Evolutionary conservation across 2,113 vertebrate species (phyloP).

Genomic region (Oryzias curvinotus): DNA sequence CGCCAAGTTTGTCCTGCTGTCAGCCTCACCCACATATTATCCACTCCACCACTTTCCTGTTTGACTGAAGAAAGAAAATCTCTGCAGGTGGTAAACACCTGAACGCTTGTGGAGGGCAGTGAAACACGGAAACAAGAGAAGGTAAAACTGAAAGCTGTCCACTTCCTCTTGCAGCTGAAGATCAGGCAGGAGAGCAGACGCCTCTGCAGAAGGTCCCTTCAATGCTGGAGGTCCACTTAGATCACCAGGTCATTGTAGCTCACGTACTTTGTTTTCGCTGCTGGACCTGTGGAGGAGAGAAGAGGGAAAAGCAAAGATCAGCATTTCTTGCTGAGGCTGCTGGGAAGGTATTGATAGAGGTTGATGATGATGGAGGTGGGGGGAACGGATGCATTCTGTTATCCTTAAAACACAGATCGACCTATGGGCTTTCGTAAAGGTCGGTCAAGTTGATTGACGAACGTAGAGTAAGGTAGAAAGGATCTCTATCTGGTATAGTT

Average conservation of each 20-base stretch:
- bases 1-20: not conserved
- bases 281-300: slow-evolving; percentile 80
- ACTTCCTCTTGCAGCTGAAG: slow-evolving; percentile 16
- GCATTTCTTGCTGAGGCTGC: not conserved
- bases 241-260: slow-evolving; percentile 95
- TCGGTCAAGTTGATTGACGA: too few species aligned
- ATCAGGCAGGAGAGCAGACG: slow-evolving; percentile 41
- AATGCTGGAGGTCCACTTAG: slow-evolving; percentile 70
- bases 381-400: not conserved
- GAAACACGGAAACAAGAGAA: slow-evolving; percentile 42
- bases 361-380: not conserved
- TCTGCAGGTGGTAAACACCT: slow-evolving; percentile 46
- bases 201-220: slow-evolving; percentile 8
- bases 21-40: not conserved
- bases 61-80: slow-evolving; percentile 43
- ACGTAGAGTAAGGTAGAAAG: too few species aligned
- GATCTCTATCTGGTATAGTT: too few species aligned
- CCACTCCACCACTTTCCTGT: not conserved
- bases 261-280: slow-evolving; percentile 92
- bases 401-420: too few species aligned
- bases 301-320: not conserved
- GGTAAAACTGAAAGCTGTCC: slow-evolving; percentile 31
- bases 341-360: not conserved
- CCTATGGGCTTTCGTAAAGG: too few species aligned
- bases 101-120: slow-evolving; percentile 38